Base-by-base conservation (phyloP, 2,113 vertebrate genomes). In the Heterotilapia buettikoferi region DNA sequence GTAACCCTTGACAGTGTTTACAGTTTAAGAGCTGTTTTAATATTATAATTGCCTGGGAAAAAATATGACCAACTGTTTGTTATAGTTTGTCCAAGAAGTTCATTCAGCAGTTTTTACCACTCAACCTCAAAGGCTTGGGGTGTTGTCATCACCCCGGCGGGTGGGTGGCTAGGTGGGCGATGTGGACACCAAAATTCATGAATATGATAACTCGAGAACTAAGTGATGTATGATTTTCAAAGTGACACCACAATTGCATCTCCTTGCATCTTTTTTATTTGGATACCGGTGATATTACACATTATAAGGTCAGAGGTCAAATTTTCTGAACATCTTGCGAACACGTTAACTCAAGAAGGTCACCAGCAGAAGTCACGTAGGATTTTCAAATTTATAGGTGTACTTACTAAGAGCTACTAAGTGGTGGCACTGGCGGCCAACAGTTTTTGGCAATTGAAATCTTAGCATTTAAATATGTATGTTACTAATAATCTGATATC, bases 271-370 rank as follows among this genome's bases (percentile, higher is more conserved):
- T 66, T 66, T 66, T 66, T 38, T 66, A 66, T 38, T 21, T 38
- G 33, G 38, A 2, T 66, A 66, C 11, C 2, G 4, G 11, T 66
- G 33, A 38, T 13, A 66, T 38, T 66, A 8, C 6, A 66, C 61
- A 38, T 38, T n/a, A n/a, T 13, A 5, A 66, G 61, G 0, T 36
- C 61, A 36, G 0, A 36, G 61, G 61, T 66, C 61, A 66, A 1
- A 38, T n/a, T 38, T 21, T 63, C 0, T 63, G 18, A 63, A 63
- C 59, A 63, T 36, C 59, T 63, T 36, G 59, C 6, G 5, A 63
- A 63, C 59, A 61, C 13, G 2, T 29, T 6, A 59, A 59, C 56
- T 59, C 56, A 18, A 31, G 56, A 31, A 59, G 26, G 13, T 59
- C 57, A 61, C 0, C 61, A 8, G 31, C 10, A 66, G 4, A 66